These are phyloP conservation scores for Triops longicaudatus DNA, from an alignment of 1,140 invertebrate genomes.

Conservation along the genomic window DNA sequence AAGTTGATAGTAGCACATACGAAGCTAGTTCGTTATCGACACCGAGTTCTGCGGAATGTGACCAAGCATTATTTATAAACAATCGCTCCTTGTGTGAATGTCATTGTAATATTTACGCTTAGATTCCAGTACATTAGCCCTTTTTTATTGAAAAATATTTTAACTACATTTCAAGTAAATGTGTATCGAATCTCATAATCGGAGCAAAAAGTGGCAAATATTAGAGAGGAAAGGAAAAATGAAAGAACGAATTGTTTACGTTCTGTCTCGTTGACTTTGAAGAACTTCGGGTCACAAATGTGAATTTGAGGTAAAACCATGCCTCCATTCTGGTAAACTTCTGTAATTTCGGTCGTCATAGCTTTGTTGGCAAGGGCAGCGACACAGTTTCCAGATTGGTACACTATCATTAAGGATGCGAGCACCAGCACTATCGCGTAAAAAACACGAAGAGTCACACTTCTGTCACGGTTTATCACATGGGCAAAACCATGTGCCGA, in stretches of 20 bases:
- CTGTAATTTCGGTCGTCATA: background rate
- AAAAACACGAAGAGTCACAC: background rate
- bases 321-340: background rate
- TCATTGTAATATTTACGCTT: too few species aligned
- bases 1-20: background rate
- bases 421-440: background rate
- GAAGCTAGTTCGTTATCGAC: background rate
- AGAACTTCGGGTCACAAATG: slow-evolving; percentile 1
- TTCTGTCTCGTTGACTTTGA: background rate
- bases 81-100: background rate
- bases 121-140: too few species aligned
- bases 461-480: background rate
- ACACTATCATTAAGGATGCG: background rate
- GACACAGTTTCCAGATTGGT: background rate
- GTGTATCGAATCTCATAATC: too few species aligned
- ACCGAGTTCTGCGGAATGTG: background rate
- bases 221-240: too few species aligned
- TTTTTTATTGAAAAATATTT: too few species aligned
- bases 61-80: background rate
- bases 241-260: background rate
- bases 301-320: background rate
- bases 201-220: too few species aligned
- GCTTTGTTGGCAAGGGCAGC: background rate
- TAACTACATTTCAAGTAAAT: too few species aligned
- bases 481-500: background rate